Conservation (phyloP, 2,113 vertebrate genomes). For the Terrapene triunguis region DNA sequence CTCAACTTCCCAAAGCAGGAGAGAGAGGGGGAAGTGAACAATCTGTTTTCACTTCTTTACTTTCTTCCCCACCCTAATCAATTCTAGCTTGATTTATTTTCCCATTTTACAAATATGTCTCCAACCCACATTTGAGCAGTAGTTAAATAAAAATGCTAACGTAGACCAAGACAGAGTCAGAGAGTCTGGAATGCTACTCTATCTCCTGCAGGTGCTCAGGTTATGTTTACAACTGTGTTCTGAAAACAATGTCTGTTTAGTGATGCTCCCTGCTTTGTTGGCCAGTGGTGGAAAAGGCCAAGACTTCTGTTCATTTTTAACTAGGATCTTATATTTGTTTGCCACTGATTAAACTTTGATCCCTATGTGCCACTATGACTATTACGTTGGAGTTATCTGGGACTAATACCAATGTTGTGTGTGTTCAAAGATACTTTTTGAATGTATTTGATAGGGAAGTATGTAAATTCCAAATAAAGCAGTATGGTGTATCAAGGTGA, state of each 20-base stretch:
- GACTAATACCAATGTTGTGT: slow-evolving; percentile 75
- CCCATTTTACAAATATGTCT: slow-evolving; percentile 13
- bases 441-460: slow-evolving; percentile 76
- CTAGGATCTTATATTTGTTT: slow-evolving; percentile 40
- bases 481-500: slow-evolving; percentile 76
- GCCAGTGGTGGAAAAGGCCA: slow-evolving; percentile 19
- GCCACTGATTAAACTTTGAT: slow-evolving; percentile 43
- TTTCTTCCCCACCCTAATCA: slow-evolving; percentile 53
- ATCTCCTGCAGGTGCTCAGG: slow-evolving; percentile 25
- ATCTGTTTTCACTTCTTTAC: neutral
- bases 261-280: slow-evolving; percentile 52
- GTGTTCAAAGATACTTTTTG: slow-evolving; percentile 77
- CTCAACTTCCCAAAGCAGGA: neutral
- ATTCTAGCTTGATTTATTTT: neutral
- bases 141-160: slow-evolving; percentile 17
- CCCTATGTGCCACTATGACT: slow-evolving; percentile 64
- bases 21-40: slow-evolving; percentile 11
- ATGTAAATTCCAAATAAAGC: slow-evolving; percentile 59
- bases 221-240: slow-evolving; percentile 24
- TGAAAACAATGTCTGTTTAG: slow-evolving; percentile 25
- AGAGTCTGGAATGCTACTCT: slow-evolving; percentile 23
- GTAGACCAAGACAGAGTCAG: neutral
- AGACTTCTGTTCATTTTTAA: slow-evolving; percentile 38
- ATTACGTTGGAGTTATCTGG: slow-evolving; percentile 70
- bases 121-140: slow-evolving; percentile 5